Conservation (phyloP, 2,888 invertebrate species). For the Dryadula phaetusa region DNA sequence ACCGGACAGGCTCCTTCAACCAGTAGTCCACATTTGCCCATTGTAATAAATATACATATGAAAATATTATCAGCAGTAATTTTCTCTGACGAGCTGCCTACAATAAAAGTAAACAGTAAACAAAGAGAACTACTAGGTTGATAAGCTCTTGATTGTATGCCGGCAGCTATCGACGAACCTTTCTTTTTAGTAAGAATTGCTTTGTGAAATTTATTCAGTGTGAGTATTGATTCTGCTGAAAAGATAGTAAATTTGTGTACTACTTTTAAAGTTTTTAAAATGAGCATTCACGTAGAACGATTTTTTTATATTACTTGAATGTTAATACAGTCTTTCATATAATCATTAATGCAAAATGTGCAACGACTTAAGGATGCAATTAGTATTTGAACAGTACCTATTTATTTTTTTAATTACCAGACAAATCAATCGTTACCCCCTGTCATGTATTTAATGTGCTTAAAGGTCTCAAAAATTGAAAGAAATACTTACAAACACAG, state of each 20-base stretch:
- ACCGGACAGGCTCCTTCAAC: too few species aligned
- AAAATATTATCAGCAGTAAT: conserved; percentile 9
- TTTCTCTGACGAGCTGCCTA: conserved; percentile 5
- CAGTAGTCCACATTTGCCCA: too few species aligned
- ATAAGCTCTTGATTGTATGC: conserved; percentile 34
- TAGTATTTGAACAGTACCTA: background rate
- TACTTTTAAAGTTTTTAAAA: conserved; percentile 41
- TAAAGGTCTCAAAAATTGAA: too few species aligned
- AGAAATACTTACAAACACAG: too few species aligned
- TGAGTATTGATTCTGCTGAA: conserved; percentile 40
- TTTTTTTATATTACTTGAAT: too few species aligned
- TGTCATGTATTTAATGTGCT: background rate
- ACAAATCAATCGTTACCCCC: background rate
- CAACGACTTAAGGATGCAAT: too few species aligned
- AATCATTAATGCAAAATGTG: too few species aligned
- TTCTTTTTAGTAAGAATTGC: conserved; percentile 39
- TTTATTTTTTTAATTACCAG: background rate
- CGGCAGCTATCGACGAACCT: conserved; percentile 27
- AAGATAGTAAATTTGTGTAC: conserved; percentile 34
- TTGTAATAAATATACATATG: background rate
- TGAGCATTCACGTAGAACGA: too few species aligned
- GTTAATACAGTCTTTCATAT: too few species aligned
- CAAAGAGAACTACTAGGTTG: conserved; percentile 19
- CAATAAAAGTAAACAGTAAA: conserved; percentile 13
- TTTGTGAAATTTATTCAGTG: conserved; percentile 42